phyloP scores from a whole-genome alignment of 2,888 invertebrate genomes.

The Anarsia innoxiella region DNA sequence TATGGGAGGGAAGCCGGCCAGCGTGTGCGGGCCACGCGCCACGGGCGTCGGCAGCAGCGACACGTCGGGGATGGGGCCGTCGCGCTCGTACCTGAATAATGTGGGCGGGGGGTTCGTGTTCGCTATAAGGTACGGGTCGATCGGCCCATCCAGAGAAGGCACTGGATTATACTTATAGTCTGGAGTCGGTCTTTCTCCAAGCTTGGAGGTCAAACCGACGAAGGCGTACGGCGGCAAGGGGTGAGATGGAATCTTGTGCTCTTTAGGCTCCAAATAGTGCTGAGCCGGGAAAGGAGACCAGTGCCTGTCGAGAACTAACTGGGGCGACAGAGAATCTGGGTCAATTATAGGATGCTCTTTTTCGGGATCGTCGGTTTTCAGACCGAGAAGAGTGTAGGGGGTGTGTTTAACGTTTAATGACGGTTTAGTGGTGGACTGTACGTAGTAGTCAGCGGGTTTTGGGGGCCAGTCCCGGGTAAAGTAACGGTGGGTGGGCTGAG shows the following conservation, averaged over 20 bases:
- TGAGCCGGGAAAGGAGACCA: constrained; percentile 69
- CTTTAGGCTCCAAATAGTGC: constrained; percentile 55
- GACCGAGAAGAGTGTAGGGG: constrained; percentile 59
- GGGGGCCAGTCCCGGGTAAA: constrained; percentile 58
- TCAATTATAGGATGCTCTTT: constrained; percentile 48
- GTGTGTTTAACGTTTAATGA: constrained; percentile 36
- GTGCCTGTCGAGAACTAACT: constrained; percentile 50
- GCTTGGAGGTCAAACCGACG: constrained; percentile 61
- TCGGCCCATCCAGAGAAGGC: constrained; percentile 51
- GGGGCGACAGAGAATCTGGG: constrained; percentile 55
- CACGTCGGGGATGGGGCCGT: constrained; percentile 61
- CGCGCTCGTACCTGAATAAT: constrained; percentile 60
- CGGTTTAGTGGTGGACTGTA: constrained; percentile 52
- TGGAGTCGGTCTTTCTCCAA: constrained; percentile 53
- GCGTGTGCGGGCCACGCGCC: constrained; percentile 55
- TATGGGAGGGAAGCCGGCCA: constrained; percentile 63
- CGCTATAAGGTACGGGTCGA: constrained; percentile 55
- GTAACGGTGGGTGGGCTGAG: constrained; percentile 62
- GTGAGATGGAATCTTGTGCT: constrained; percentile 48
- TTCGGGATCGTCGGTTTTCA: constrained; percentile 54
- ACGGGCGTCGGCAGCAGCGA: constrained; percentile 44
- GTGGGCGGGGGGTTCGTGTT: constrained; percentile 52
- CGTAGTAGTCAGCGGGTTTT: constrained; percentile 58
- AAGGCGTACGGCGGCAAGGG: constrained; percentile 60
- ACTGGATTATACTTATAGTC: constrained; percentile 62